Evolutionary conservation across 2,113 vertebrate genomes (phyloP).

Genomic region (Halichoeres trimaculatus): DNA sequence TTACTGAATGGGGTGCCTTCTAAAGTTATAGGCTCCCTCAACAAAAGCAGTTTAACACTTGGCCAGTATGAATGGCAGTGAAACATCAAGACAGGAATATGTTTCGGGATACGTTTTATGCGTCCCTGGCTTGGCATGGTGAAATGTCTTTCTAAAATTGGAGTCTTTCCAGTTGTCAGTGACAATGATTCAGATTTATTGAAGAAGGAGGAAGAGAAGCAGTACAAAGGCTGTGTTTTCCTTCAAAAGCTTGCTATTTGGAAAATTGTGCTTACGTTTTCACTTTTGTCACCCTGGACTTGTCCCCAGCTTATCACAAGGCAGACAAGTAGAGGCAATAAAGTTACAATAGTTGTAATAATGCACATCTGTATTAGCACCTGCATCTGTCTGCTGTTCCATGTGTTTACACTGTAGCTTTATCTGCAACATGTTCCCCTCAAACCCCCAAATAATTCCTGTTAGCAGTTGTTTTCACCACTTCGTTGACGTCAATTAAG

Average conservation of each 20-base stretch:
- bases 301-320: no score
- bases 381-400: no score
- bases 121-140: conserved; percentile 43
- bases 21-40: conserved; percentile 48
- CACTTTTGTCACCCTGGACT: conserved; percentile 21
- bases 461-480: no score
- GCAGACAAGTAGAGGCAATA: no score
- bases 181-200: conserved; percentile 68
- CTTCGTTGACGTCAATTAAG: no score
- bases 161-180: conserved; percentile 64
- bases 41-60: conserved; percentile 60
- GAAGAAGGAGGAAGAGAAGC: conserved; percentile 34
- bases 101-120: conserved; percentile 49
- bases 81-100: conserved; percentile 50
- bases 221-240: conserved; percentile 44
- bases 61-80: conserved; percentile 46
- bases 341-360: no score
- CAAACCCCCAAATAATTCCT: no score
- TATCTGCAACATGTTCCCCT: no score
- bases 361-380: no score
- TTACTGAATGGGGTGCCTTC: conserved; percentile 21
- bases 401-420: no score
- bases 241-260: conserved; percentile 64
- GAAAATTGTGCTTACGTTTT: conserved; percentile 66
- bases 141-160: conserved; percentile 62